Conservation (phyloP, 2,797 vertebrate species). For the Prunella strophiata region DNA sequence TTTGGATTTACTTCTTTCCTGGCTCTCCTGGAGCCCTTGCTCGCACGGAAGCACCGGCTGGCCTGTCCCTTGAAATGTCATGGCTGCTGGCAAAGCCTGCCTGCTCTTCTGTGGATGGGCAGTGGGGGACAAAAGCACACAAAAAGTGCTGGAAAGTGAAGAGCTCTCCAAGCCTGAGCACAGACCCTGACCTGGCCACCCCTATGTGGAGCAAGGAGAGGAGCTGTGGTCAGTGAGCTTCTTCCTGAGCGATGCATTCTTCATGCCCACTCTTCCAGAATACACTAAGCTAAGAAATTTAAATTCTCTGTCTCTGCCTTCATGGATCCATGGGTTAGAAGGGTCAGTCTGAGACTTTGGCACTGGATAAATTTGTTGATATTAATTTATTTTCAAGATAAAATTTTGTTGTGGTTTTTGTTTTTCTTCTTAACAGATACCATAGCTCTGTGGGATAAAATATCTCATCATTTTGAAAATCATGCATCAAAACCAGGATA, state of each 20-base stretch:
- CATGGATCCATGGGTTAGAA: not conserved
- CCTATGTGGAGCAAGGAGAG: not conserved
- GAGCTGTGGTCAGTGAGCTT: not conserved
- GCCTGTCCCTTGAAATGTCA: not conserved
- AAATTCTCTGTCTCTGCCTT: not conserved
- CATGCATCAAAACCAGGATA: not conserved
- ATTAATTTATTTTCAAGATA: not conserved
- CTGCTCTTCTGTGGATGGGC: not conserved
- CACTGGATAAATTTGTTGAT: not conserved
- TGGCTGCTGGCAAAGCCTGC: conserved; percentile 27
- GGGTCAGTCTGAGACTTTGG: not conserved
- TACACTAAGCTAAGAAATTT: not conserved
- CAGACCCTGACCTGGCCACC: not conserved
- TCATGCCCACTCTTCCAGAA: not conserved
- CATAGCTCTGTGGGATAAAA: not conserved
- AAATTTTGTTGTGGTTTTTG: not conserved
- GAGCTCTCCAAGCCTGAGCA: not conserved
- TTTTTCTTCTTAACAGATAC: not conserved
- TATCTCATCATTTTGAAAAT: not conserved
- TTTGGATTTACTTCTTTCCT: not conserved
- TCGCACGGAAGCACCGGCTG: not conserved
- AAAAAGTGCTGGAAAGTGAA: not conserved
- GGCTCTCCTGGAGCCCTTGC: not conserved
- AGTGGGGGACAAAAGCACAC: not conserved
- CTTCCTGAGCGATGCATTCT: not conserved